Conservation (phyloP, 2,888 invertebrate species). For the Cerastis rubricosa region DNA sequence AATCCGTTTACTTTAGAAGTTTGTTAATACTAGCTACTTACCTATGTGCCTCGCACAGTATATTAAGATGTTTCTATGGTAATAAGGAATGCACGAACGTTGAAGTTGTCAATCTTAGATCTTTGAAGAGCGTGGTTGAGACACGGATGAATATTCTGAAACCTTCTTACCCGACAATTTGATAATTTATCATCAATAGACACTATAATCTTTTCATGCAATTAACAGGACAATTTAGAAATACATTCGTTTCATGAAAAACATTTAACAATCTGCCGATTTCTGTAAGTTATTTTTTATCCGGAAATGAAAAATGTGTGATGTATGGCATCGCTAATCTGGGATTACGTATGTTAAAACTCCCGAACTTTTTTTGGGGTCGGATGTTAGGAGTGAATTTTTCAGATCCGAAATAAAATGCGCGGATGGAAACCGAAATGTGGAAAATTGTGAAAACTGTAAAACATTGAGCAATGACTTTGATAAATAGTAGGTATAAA, state of each 20-base stretch:
- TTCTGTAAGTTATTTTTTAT: slow-evolving; percentile 31
- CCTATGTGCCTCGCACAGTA: slow-evolving; percentile 5
- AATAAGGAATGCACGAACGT: slow-evolving; percentile 35
- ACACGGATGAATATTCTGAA: slow-evolving; percentile 38
- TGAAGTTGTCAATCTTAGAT: slow-evolving; percentile 44
- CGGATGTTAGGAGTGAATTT: slow-evolving; percentile 49
- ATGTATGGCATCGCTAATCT: slow-evolving; percentile 52
- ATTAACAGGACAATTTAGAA: slow-evolving; percentile 12
- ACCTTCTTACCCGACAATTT: neutral
- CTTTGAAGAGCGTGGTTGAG: slow-evolving; percentile 6
- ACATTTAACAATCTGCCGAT: slow-evolving; percentile 3
- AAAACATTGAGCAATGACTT: neutral
- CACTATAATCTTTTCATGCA: neutral
- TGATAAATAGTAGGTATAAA: slow-evolving; percentile 2
- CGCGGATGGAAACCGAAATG: slow-evolving; percentile 22
- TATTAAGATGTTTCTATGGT: slow-evolving; percentile 32
- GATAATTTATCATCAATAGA: neutral
- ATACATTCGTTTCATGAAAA: slow-evolving; percentile 10
- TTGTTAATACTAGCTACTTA: slow-evolving; percentile 26
- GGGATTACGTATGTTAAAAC: slow-evolving; percentile 51
- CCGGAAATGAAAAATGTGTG: slow-evolving; percentile 46
- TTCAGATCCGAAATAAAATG: slow-evolving; percentile 41
- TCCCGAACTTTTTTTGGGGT: slow-evolving; percentile 48
- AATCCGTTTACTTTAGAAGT: slow-evolving; percentile 47
- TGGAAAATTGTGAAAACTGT: too few relatives aligned